phyloP scores from a whole-genome alignment of 2,113 vertebrate species.

The Meriones unguiculatus region DNA sequence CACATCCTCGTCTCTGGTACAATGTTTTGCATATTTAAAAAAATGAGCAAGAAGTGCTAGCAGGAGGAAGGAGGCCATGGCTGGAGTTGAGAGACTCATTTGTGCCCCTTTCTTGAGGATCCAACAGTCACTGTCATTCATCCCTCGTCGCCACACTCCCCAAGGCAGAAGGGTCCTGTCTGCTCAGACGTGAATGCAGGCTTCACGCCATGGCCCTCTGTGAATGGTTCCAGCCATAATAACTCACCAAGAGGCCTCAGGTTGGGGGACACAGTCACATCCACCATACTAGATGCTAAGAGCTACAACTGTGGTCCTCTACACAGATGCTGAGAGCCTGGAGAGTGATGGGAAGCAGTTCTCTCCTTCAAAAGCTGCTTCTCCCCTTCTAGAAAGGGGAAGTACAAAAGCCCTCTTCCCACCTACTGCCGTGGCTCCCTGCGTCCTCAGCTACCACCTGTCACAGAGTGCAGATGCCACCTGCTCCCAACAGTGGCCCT shows the following conservation, averaged over 20 bases:
- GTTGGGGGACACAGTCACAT: background rate
- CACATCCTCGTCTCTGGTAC: background rate
- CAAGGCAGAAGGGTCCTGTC: fast-evolving
- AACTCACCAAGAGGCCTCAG: background rate
- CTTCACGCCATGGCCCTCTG: background rate
- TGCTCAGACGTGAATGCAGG: background rate
- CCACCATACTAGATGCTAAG: background rate
- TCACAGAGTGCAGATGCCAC: background rate
- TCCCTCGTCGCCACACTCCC: background rate
- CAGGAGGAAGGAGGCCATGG: background rate
- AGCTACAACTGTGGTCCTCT: background rate
- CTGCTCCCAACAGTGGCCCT: background rate
- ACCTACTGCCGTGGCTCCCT: background rate
- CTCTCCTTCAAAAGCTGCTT: background rate
- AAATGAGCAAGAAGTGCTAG: background rate
- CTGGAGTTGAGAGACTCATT: background rate
- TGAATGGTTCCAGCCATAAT: background rate
- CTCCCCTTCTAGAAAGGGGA: background rate
- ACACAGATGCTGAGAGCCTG: background rate
- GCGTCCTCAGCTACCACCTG: background rate
- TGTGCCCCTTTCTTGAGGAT: background rate
- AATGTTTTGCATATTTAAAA: background rate
- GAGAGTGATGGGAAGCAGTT: background rate
- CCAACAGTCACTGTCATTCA: background rate
- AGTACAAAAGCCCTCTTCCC: background rate